A percentile compares a stretch with the other conserved stretches of the same genome.
phyloP scores from a whole-genome alignment of 2,888 invertebrate genomes.

The Venusia cambrica region DNA sequence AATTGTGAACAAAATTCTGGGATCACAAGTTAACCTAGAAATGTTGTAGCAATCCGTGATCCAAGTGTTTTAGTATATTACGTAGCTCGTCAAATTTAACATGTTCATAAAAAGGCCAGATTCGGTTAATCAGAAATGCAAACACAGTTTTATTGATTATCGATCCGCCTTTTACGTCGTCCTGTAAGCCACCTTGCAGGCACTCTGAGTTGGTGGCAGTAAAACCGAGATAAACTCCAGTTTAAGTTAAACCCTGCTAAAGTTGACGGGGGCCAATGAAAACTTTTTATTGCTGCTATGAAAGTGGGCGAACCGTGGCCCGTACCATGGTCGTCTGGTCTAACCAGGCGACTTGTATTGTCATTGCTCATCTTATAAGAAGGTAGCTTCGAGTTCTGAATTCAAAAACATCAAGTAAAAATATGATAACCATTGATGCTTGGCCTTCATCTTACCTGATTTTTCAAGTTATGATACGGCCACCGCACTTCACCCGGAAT shows the following conservation, averaged over 20 bases:
- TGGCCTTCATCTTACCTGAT: no score
- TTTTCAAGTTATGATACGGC: no score
- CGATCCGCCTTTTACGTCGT: constrained; percentile 15
- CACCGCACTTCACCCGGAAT: no score
- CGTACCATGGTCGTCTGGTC: constrained; percentile 43
- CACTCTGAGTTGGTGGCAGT: constrained; percentile 44
- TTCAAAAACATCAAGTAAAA: no score
- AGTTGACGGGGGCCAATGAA: constrained; percentile 60
- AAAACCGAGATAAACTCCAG: constrained; percentile 64
- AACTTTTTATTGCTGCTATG: constrained; percentile 66
- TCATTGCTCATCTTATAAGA: no score
- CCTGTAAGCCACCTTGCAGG: constrained; percentile 25
- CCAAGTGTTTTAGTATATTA: no score
- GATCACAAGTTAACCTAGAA: constrained; percentile 2
- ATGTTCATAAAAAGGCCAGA: no score
- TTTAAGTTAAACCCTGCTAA: constrained; percentile 46
- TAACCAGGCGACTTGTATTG: no score
- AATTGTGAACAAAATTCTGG: constrained; percentile 1
- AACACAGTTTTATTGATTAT: constrained; percentile 18
- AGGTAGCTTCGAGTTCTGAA: no score
- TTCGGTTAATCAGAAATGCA: constrained; percentile 10
- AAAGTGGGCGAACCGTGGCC: constrained; percentile 46
- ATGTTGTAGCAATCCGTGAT: no score
- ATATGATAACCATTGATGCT: no score
- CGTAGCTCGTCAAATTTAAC: no score